These are phyloP conservation scores for Dascillus cervinus DNA, from an alignment of 2,888 invertebrate genomes.

Conservation along the genomic window DNA sequence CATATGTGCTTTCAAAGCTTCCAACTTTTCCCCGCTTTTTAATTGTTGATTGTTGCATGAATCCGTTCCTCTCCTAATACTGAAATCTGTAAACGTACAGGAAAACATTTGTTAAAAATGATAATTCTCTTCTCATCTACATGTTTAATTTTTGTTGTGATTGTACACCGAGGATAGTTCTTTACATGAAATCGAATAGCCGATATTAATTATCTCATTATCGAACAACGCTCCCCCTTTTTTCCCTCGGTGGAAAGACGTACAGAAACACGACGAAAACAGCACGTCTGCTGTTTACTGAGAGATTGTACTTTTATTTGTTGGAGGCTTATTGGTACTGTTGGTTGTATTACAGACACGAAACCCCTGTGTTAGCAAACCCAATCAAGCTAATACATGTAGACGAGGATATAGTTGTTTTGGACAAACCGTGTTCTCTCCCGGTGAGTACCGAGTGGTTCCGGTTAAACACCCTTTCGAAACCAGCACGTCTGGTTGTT, in stretches of 20 bases:
- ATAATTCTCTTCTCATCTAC: no score
- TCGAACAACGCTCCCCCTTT: neutral
- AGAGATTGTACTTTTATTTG: no score
- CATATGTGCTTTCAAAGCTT: neutral
- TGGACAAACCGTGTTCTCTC: constrained; percentile 85
- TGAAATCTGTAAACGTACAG: neutral
- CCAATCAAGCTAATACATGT: constrained; percentile 75
- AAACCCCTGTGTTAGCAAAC: constrained; percentile 76
- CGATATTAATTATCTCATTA: no score
- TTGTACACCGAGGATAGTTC: no score
- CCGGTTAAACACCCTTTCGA: constrained; percentile 35
- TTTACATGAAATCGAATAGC: no score
- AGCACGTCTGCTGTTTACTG: no score
- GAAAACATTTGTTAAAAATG: no score
- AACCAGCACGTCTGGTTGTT: no score
- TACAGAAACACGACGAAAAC: no score
- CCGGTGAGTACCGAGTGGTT: constrained; percentile 60
- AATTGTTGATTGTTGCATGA: neutral
- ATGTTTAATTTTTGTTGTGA: no score
- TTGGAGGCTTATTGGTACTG: constrained; percentile 16
- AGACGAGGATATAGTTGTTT: constrained; percentile 77
- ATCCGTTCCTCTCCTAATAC: neutral
- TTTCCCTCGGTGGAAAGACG: no score
- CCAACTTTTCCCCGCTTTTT: neutral
- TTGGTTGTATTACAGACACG: constrained; percentile 60